phyloP scores from a whole-genome alignment of 2,888 invertebrate species.

The Leptopterna dolabrata region DNA sequence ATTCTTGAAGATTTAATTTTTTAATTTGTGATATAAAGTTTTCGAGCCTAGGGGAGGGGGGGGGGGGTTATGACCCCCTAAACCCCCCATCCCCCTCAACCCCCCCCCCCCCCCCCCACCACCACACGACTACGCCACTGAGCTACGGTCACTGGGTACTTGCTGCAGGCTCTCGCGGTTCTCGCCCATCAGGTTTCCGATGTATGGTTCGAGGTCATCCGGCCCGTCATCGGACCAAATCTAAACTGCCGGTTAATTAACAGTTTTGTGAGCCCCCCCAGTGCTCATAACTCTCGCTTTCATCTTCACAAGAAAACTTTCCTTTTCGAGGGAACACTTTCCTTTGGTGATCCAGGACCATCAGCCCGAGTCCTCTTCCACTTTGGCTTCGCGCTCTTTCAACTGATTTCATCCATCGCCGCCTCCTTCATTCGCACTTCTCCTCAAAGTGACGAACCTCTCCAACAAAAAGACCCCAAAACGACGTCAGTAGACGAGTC shows the following conservation, averaged over 20 bases:
- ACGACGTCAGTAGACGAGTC: too few species aligned
- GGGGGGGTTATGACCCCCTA: too few species aligned
- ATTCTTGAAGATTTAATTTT: too few species aligned
- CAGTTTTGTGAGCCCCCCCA: constrained; percentile 5
- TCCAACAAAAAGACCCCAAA: too few species aligned
- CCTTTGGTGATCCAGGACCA: background rate
- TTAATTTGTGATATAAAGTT: too few species aligned
- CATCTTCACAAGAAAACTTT: constrained; percentile 30
- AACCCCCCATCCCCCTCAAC: too few species aligned
- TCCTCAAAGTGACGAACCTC: background rate
- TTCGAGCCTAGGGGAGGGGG: too few species aligned
- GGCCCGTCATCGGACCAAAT: constrained; percentile 9
- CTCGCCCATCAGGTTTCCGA: background rate
- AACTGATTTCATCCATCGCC: background rate
- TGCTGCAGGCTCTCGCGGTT: background rate
- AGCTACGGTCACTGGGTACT: background rate
- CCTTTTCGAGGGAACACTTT: constrained; percentile 47
- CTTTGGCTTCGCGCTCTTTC: background rate
- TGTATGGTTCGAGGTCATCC: constrained; percentile 1
- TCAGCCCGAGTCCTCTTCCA: background rate
- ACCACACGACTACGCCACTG: too few species aligned
- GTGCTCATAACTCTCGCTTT: constrained; percentile 40
- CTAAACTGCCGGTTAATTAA: constrained; percentile 16
- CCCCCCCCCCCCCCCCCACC: too few species aligned
- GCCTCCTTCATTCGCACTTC: background rate